Evolutionary conservation across 1,140 invertebrate genomes (phyloP), one percentile per base, ranked within the genome.

Genomic region (Trachymyrmex septentrionalis): DNA sequence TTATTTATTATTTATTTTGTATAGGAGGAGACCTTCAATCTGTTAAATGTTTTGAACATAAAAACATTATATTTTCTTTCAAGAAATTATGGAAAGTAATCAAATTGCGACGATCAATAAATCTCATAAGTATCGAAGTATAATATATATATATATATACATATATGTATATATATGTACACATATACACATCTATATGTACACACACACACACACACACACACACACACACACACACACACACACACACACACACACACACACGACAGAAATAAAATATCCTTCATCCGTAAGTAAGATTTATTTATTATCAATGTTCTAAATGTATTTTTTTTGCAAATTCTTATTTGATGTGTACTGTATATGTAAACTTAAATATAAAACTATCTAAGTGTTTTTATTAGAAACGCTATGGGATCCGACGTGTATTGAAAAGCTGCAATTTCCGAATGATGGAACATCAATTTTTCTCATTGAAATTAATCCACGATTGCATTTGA

Each of bases 251-350:
- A 34, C 6, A 50, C 12, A 44, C 12, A 30, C 14, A 14, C n/a
- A n/a, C 4, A 55, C 6, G 38, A 19, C n/a, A 66, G 10, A 71
- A 71, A 48, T 82, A 61, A 82, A 61, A 30, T 27, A 59, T 48
- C 64, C 30, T 44, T 6, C n/a, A 34, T 75, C 9, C 38, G 44
- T 61, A 38, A 78, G 24, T 66, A 53, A 57, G 30, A 80, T 73
- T 82, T 82, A 82, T 82, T 81, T 44, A 82, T 82, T 72, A 72
- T 73, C 12, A 38, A 48, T n/a, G 9, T 61, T 55, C 71, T 14
- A 4, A 72, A 82, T 0, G 27, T 34, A 59, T 10, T 73, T 48
- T 59, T 21, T 2, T 53, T 34, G 61, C 24, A 64, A 64, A 66
- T 50, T 73, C 24, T 72, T 55, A 4, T 57, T n/a, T n/a, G 6